phyloP scores from a whole-genome alignment of 1,140 invertebrate genomes.

The Galleria mellonella region DNA sequence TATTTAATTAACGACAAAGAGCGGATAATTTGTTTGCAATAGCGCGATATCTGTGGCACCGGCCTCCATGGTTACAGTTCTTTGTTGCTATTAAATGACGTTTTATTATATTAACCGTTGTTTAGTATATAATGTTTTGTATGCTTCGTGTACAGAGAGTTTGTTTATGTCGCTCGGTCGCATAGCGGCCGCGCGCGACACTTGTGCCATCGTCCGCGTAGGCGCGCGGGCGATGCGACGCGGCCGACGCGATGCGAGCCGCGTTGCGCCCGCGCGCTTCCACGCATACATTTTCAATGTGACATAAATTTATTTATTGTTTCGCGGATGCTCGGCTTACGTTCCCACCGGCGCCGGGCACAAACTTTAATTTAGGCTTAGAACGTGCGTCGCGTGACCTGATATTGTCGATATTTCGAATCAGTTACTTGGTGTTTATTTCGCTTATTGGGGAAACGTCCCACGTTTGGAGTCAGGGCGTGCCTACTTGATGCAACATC shows the following conservation, averaged over 20 bases:
- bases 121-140: slow-evolving; percentile 57
- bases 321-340: slow-evolving; percentile 43
- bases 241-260: neutral
- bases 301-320: slow-evolving; percentile 61
- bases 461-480: neutral
- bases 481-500: neutral
- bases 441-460: neutral
- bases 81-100: slow-evolving; percentile 51
- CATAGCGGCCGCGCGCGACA: slow-evolving; percentile 37
- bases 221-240: slow-evolving; percentile 9
- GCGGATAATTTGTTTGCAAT: slow-evolving; percentile 22
- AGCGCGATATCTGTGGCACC: slow-evolving; percentile 47
- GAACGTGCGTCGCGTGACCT: slow-evolving; percentile 65
- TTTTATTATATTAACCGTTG: slow-evolving; percentile 56
- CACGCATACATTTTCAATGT: slow-evolving; percentile 48
- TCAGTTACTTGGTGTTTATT: slow-evolving; percentile 6
- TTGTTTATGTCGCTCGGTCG: slow-evolving; percentile 43
- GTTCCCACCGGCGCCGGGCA: slow-evolving; percentile 62
- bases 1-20: slow-evolving; percentile 30
- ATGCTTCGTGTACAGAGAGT: slow-evolving; percentile 48
- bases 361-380: slow-evolving; percentile 57
- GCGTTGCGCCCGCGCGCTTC: slow-evolving; percentile 16
- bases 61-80: slow-evolving; percentile 42
- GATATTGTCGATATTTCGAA: slow-evolving; percentile 34
- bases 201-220: slow-evolving; percentile 50